Evolutionary conservation across 2,113 vertebrate species (phyloP), one percentile per base, ranked within the genome.

Genomic region (Chaenogobius annularis): DNA sequence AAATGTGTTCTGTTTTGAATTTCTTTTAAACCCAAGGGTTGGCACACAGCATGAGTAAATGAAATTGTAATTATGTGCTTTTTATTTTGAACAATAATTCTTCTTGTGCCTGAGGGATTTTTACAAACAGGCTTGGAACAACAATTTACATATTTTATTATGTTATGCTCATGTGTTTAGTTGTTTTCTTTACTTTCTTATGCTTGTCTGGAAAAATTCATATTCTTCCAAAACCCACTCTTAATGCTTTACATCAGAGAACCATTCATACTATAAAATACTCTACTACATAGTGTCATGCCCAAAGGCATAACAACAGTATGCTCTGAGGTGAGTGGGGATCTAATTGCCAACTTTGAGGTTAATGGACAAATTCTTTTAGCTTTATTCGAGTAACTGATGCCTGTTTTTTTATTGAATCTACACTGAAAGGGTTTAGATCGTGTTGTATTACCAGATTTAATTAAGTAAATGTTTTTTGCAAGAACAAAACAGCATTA

Each of bases 71-170:
- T 63, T n/a, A 40, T 63, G 35, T 40, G 31, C 31, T 40, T 63
- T 63, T 63, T 63, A 40, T 63, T 40, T 63, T 8, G 35, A 63
- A 63, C 61, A 35, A 63, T 40, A 43, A 63, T 63, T 63, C 14
- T n/a, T 40, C 17, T 17, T 6, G 31, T 63, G 61, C 35, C 31
- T 40, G 35, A 17, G 61, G 61, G 31, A 40, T 63, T 62, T 19
- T 62, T 40, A 62, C 35, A 62, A 62, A 37, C 59, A 37, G 15
- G 59, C 59, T 62, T 37, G 31, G 15, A 35, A 37, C 10, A 43
- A 63, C 15, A 40, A 37, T 37, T 37, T 63, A 40, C 61, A 63
- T 37, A 63, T 63, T 63, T 63, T 11, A 63, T n/a, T 63, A 40
- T 63, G 31, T 58, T 58, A 14, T 14, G 55, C 23, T 58, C 55